Conservation (phyloP, 2,113 vertebrate genomes). For the Eretmochelys imbricata region DNA sequence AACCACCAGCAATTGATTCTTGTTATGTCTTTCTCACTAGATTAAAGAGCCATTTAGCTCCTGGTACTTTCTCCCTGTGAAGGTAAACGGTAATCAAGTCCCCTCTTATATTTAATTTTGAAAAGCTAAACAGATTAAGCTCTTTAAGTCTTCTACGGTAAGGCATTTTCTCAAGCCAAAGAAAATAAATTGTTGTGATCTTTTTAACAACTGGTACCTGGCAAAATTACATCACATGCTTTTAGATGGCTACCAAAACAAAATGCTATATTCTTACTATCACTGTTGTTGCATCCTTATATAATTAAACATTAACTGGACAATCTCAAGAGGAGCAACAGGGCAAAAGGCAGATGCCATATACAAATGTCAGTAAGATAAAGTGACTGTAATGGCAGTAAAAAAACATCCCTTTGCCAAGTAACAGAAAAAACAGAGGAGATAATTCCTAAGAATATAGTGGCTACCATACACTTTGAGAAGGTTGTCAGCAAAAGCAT, state of each 20-base stretch:
- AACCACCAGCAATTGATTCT: neutral
- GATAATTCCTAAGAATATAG: slow-evolving; percentile 29
- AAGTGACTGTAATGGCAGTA: neutral
- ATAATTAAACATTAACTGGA: neutral
- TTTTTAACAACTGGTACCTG: neutral
- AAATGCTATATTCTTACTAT: neutral
- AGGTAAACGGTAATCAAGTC: neutral
- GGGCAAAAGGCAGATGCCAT: neutral
- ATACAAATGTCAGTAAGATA: neutral
- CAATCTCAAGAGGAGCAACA: neutral
- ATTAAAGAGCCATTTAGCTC: neutral
- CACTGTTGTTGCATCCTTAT: neutral
- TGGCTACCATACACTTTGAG: slow-evolving; percentile 36
- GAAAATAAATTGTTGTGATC: neutral
- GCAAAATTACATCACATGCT: neutral
- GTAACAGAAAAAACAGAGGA: neutral
- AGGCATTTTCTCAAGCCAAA: neutral
- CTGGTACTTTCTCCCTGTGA: neutral
- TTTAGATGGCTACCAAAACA: neutral
- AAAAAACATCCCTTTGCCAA: slow-evolving; percentile 14
- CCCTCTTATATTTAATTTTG: neutral
- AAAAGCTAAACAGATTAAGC: fast-evolving
- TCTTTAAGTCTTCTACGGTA: neutral
- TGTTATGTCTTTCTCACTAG: neutral
- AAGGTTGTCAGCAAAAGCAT: slow-evolving; percentile 45